Evolutionary conservation across 2,113 vertebrate genomes (phyloP).

Genomic region (Engraulis encrasicolus): DNA sequence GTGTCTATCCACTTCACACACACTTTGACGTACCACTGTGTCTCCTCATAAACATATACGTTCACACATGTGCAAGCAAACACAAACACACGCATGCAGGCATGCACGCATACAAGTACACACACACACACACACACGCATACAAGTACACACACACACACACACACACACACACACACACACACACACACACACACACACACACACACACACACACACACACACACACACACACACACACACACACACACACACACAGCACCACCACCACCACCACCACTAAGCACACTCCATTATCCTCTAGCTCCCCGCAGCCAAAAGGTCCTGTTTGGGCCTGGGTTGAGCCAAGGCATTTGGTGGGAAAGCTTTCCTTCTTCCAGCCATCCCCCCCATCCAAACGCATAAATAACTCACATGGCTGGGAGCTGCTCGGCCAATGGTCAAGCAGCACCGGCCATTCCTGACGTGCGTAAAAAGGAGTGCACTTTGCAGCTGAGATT

Average conservation of each 20-base stretch:
- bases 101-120: not conserved
- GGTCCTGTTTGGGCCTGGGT: conserved; percentile 59
- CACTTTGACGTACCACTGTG: too few relatives aligned
- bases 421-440: conserved; percentile 73
- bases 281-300: not conserved
- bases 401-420: conserved; percentile 78
- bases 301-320: conserved; percentile 38
- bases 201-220: not conserved
- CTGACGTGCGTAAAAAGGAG: conserved; percentile 51
- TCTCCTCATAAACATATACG: too few relatives aligned
- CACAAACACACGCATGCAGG: not conserved
- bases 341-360: conserved; percentile 74
- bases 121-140: not conserved
- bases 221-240: not conserved
- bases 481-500: conserved; percentile 60
- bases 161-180: not conserved
- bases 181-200: not conserved
- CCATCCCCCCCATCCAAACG: conserved; percentile 68
- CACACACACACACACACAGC: not conserved
- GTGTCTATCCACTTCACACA: too few relatives aligned
- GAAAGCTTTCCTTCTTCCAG: conserved; percentile 73
- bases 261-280: too few relatives aligned
- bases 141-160: conserved; percentile 17
- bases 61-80: too few relatives aligned
- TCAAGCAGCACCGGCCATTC: conserved; percentile 52